Evolutionary conservation across 2,797 vertebrate species (phyloP).

Genomic region (Echeneis naucrates): DNA sequence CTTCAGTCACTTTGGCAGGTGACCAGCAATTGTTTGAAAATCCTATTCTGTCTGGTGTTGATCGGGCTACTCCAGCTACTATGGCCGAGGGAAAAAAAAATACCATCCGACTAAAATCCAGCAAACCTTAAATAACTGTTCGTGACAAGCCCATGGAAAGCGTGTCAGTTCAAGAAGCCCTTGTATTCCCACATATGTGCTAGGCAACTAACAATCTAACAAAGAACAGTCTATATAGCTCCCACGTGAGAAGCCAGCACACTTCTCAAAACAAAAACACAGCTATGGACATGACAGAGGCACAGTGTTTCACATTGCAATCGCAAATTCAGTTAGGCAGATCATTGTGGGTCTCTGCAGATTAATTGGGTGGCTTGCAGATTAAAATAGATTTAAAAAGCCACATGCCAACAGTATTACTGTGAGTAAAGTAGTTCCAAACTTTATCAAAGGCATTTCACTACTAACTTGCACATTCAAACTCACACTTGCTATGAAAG

Average conservation of each 20-base stretch:
- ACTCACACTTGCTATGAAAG: not conserved
- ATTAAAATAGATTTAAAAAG: constrained; percentile 28
- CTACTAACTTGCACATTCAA: not conserved
- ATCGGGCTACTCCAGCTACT: not conserved
- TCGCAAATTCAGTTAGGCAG: constrained; percentile 21
- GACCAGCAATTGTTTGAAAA: constrained; percentile 44
- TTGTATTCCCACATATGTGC: not conserved
- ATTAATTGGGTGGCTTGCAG: constrained; percentile 21
- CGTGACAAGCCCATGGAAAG: not conserved
- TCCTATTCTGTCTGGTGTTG: constrained; percentile 21
- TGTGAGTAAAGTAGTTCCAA: not conserved
- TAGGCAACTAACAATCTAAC: constrained; percentile 23
- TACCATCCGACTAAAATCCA: constrained; percentile 3
- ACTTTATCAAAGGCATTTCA: not conserved
- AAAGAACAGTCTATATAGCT: constrained; percentile 36
- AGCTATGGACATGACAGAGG: not conserved
- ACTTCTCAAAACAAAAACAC: constrained; percentile 33
- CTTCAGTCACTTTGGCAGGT: constrained; percentile 22
- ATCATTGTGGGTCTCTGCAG: constrained; percentile 12
- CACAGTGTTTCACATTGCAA: constrained; percentile 17
- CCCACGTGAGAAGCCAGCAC: constrained; percentile 26
- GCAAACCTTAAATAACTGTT: constrained; percentile 16
- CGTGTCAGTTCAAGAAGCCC: not conserved
- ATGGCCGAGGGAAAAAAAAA: not conserved
- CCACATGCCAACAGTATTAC: not conserved